Evolutionary conservation across 2,888 invertebrate genomes (phyloP), one percentile per base, ranked within the genome.

Genomic region (Villa cingulata): DNA sequence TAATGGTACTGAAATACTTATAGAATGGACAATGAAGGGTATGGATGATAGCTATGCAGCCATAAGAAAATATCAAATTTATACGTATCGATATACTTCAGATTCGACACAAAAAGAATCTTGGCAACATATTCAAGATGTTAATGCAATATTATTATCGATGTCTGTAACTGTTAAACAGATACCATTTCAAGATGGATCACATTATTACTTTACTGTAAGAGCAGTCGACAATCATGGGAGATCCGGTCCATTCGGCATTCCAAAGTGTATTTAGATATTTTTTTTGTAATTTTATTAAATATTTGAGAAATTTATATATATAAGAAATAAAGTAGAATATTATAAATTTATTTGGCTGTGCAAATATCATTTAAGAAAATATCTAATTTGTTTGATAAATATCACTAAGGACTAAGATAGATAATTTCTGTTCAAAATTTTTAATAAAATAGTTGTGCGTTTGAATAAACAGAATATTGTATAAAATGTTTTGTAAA

Each of bases 161-260:
- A 96, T 96, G 95, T 94, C 95, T 0, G 95, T 94, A 56, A 95
- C 91, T 0, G 70, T 92, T 36, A 90, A 89, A 2, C 89, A 90
- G n/a, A n/a, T n/a, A n/a, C n/a, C n/a, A 68, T 94, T 95, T 65
- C 83, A 86, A 61, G 85, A 86, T 57, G 92, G 91, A 37, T 69
- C 87, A 65, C 86, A 86, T 59, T 95, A 95, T 67, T 88, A 87
- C 64, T 95, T 95, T 65, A 89, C 92, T 2, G 92, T 95, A 2
- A 77, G 94, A 57, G 91, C 91, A 1, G 82, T 92, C 0, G 94
- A 95, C 63, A 72, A 79, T 32, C 80, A 83, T 68, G 80, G 81
- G 53, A 76, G 92, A 53, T 74, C 83, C 50, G 92, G 94, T 34
- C 81, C 81, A 32, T 91, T 89, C 64, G 89, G 89, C 70, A 73